A percentile compares a stretch with the other conserved stretches of the same genome.
Evolutionary conservation across 2,113 vertebrate genomes (phyloP).

Genomic region (Eidolon helvum): DNA sequence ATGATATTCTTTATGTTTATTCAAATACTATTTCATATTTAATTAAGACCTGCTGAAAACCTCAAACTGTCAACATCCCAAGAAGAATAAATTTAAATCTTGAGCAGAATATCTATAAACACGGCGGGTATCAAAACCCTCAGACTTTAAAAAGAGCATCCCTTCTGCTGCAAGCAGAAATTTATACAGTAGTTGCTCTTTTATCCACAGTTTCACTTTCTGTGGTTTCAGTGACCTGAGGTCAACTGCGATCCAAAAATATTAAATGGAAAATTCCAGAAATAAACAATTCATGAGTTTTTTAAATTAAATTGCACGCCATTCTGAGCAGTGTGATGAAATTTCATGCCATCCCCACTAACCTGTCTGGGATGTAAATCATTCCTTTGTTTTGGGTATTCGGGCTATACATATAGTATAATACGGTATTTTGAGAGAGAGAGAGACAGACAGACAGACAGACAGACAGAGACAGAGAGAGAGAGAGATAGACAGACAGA

Average conservation of each 20-base stretch:
- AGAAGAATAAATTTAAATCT: slow-evolving; percentile 28
- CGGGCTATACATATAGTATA: not conserved
- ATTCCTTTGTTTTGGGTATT: too few relatives aligned
- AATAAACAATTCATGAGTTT: not conserved
- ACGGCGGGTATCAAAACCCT: not conserved
- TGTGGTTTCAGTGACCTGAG: not conserved
- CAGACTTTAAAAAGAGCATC: not conserved
- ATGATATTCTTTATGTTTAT: not conserved
- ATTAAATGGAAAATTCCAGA: not conserved
- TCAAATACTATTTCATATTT: slow-evolving; percentile 46
- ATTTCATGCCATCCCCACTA: too few relatives aligned
- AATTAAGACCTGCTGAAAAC: slow-evolving; percentile 50
- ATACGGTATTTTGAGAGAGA: not conserved
- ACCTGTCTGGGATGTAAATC: not conserved
- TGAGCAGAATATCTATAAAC: not conserved
- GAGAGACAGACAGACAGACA: too few relatives aligned
- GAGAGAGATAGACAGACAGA: too few relatives aligned
- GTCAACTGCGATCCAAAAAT: not conserved
- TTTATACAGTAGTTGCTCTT: not conserved
- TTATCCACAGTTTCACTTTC: too few relatives aligned
- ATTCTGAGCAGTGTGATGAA: not conserved
- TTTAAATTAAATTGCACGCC: not conserved
- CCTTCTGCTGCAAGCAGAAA: slow-evolving; percentile 27
- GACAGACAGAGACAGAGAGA: not conserved
- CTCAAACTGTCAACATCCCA: slow-evolving; percentile 44